A percentile compares a stretch with the other conserved stretches of the same genome.
Conservation (phyloP, 2,113 vertebrate genomes). For the Limanda limanda region DNA sequence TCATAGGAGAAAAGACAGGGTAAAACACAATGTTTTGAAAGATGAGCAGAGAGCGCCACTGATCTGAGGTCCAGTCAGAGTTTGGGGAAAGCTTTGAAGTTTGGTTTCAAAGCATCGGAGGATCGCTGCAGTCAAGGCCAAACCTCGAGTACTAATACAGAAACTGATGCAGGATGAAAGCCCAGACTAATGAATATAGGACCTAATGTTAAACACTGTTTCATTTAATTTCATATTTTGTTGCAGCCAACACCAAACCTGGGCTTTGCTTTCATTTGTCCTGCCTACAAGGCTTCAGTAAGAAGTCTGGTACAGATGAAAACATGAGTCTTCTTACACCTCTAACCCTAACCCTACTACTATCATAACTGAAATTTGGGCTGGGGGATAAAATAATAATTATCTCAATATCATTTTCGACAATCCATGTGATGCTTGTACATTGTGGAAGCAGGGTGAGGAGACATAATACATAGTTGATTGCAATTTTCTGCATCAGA, state of each 20-base stretch:
- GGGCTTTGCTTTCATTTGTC: neutral
- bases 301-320: neutral
- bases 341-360: neutral
- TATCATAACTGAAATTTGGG: neutral
- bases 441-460: too few relatives aligned
- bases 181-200: constrained; percentile 18
- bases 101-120: constrained; percentile 42
- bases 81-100: constrained; percentile 52
- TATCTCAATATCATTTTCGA: too few relatives aligned
- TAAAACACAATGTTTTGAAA: constrained; percentile 30
- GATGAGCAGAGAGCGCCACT: constrained; percentile 9
- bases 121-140: constrained; percentile 4
- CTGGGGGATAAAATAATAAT: neutral
- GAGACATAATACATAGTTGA: too few relatives aligned
- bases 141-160: constrained; percentile 4
- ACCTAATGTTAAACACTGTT: constrained; percentile 11
- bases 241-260: neutral
- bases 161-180: constrained; percentile 29
- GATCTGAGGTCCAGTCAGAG: constrained; percentile 44
- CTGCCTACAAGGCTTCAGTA: neutral
- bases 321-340: too few relatives aligned
- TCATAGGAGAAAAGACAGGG: neutral
- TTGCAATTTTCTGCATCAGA: too few relatives aligned
- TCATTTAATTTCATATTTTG: neutral
- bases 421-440: too few relatives aligned